Evolutionary conservation across 2,888 invertebrate genomes (phyloP).

Genomic region (Copidosoma aretas): DNA sequence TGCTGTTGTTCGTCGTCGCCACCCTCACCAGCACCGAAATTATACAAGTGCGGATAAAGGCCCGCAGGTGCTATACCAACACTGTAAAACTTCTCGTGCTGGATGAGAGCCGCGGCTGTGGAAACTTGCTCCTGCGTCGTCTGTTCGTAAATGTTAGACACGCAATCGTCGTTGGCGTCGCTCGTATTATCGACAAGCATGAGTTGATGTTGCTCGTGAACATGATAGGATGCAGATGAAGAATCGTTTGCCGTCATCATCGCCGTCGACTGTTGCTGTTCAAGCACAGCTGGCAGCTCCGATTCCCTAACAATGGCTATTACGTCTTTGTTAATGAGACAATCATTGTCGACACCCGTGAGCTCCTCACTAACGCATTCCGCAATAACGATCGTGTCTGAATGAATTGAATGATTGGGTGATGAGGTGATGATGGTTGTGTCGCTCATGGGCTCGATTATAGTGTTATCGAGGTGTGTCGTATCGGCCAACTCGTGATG

Average conservation of each 20-base stretch:
- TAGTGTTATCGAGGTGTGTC: conserved; percentile 61
- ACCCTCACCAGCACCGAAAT: conserved; percentile 41
- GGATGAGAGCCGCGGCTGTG: conserved; percentile 28
- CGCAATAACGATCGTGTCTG: conserved; percentile 53
- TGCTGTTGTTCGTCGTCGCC: conserved; percentile 49
- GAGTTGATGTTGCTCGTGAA: conserved; percentile 34
- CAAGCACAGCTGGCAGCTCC: conserved; percentile 3
- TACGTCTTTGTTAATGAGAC: conserved; percentile 36
- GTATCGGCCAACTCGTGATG: conserved; percentile 60
- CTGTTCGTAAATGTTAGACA: conserved; percentile 54
- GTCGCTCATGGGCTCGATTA: conserved; percentile 58
- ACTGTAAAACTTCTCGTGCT: conserved; percentile 51
- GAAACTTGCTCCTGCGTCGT: conserved; percentile 38
- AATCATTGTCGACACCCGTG: conserved; percentile 39
- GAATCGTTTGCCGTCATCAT: conserved; percentile 1
- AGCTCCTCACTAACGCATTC: conserved; percentile 47
- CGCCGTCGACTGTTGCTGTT: conserved; percentile 15
- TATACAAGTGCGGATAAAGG: conserved; percentile 59
- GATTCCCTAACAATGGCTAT: conserved; percentile 30
- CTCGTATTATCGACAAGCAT: conserved; percentile 37
- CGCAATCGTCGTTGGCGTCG: conserved; percentile 31
- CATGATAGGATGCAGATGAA: conserved; percentile 32
- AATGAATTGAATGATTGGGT: conserved; percentile 59
- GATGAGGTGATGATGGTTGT: conserved; percentile 49
- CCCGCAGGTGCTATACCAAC: conserved; percentile 48